phyloP scores from a whole-genome alignment of 53 echinoderm and acorn worm species.

The Stichopus horrens region DNA sequence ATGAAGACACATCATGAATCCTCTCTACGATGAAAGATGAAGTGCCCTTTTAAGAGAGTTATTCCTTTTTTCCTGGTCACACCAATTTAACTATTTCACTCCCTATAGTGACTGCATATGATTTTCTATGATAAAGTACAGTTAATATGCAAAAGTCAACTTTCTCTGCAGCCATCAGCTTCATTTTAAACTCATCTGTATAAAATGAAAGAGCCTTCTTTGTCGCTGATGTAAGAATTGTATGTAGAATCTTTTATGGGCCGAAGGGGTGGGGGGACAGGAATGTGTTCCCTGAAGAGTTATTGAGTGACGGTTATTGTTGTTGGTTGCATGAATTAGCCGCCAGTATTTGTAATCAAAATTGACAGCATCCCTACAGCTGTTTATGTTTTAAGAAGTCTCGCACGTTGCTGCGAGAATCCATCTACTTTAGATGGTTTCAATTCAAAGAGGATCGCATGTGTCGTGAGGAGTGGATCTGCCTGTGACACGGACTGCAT shows the following conservation, averaged over 20 bases:
- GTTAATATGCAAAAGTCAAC: background rate
- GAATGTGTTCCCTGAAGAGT: background rate
- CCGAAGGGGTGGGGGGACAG: background rate
- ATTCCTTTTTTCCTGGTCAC: background rate
- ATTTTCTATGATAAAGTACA: background rate
- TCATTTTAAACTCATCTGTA: background rate
- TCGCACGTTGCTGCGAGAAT: background rate
- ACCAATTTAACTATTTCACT: background rate
- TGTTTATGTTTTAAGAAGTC: slow-evolving; percentile 26
- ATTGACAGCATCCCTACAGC: slow-evolving; percentile 16
- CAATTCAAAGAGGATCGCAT: background rate
- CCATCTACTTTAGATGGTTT: slow-evolving; percentile 6
- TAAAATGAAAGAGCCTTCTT: background rate
- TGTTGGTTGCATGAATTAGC: background rate
- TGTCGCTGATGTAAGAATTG: background rate
- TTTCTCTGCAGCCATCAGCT: background rate
- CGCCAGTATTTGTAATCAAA: slow-evolving; percentile 41
- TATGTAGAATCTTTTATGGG: background rate
- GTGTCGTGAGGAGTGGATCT: background rate
- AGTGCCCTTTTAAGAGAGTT: background rate
- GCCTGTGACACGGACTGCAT: background rate
- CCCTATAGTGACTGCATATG: background rate
- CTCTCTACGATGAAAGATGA: background rate
- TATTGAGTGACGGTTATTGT: slow-evolving; percentile 9
- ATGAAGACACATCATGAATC: background rate